phyloP scores from a whole-genome alignment of 2,888 invertebrate species.

The Philereme transversata region DNA sequence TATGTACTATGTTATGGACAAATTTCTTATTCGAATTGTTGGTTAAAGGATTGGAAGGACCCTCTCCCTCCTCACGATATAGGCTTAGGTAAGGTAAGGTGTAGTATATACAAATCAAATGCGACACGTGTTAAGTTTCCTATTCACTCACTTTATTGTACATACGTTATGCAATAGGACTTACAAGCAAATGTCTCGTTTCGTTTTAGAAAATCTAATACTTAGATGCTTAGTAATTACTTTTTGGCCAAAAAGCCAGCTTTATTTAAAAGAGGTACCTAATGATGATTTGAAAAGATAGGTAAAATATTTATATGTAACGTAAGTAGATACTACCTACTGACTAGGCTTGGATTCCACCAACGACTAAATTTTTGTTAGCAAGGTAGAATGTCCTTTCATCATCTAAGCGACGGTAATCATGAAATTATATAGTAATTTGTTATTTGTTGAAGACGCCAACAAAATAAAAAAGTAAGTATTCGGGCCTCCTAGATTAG shows the following conservation, averaged over 20 bases:
- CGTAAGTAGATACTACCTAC: background rate
- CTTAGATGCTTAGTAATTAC: slow-evolving; percentile 38
- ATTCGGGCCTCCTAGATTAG: too few species aligned
- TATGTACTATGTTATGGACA: too few species aligned
- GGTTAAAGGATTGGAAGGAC: too few species aligned
- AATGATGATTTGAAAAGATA: slow-evolving; percentile 28
- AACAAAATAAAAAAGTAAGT: too few species aligned
- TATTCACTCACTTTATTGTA: slow-evolving; percentile 44
- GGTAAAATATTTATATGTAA: background rate
- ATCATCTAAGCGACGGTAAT: too few species aligned
- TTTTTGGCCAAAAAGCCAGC: slow-evolving; percentile 43
- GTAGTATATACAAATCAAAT: slow-evolving; percentile 12
- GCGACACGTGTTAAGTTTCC: slow-evolving; percentile 24
- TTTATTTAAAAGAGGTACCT: slow-evolving; percentile 29
- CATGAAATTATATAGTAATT: too few species aligned
- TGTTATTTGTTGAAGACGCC: too few species aligned
- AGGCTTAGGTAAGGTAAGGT: background rate
- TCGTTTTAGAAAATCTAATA: slow-evolving; percentile 45
- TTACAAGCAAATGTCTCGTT: slow-evolving; percentile 42
- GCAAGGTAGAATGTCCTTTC: too few species aligned
- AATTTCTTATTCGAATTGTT: too few species aligned
- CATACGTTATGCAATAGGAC: slow-evolving; percentile 38
- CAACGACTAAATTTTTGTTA: background rate
- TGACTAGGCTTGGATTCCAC: background rate
- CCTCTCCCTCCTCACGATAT: too few species aligned